These are phyloP conservation scores for Leucozona laternaria DNA, from an alignment of 2,888 invertebrate species.

Conservation along the genomic window DNA sequence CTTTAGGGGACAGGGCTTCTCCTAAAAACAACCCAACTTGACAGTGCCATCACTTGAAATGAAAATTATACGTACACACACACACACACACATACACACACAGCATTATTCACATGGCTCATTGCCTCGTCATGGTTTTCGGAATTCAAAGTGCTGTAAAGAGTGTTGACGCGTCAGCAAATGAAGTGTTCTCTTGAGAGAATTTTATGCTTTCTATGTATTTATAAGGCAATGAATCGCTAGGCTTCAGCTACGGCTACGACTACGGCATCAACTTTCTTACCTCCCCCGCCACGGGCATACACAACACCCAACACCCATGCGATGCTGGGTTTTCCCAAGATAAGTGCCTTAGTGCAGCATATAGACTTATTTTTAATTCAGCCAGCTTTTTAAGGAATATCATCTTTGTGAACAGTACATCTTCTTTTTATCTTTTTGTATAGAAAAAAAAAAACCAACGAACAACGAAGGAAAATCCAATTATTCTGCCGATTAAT, in stretches of 20 bases:
- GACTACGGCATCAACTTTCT: conserved; percentile 13
- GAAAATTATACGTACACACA: conserved; percentile 45
- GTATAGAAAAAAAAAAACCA: background rate
- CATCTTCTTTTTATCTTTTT: background rate
- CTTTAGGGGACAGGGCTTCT: background rate
- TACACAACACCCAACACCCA: background rate
- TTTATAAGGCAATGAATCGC: background rate
- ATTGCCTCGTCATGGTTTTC: conserved; percentile 66
- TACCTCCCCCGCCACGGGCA: background rate
- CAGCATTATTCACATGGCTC: conserved; percentile 60
- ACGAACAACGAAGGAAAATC: conserved; percentile 58
- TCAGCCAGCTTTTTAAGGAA: conserved; percentile 53
- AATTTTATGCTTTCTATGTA: conserved; percentile 21
- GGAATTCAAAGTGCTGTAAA: conserved; percentile 63
- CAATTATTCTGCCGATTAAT: conserved; percentile 72
- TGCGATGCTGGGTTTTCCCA: background rate
- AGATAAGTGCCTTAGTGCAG: conserved; percentile 43
- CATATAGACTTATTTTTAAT: conserved; percentile 39
- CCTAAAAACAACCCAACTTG: conserved; percentile 30
- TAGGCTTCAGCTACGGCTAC: background rate
- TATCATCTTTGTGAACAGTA: conserved; percentile 9
- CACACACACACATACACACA: background rate
- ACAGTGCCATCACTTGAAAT: conserved; percentile 56
- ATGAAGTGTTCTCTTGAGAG: conserved; percentile 62
- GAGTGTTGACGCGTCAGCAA: conserved; percentile 65